phyloP scores from a whole-genome alignment of 2,888 invertebrate genomes.

The Trachelus tabidus region DNA sequence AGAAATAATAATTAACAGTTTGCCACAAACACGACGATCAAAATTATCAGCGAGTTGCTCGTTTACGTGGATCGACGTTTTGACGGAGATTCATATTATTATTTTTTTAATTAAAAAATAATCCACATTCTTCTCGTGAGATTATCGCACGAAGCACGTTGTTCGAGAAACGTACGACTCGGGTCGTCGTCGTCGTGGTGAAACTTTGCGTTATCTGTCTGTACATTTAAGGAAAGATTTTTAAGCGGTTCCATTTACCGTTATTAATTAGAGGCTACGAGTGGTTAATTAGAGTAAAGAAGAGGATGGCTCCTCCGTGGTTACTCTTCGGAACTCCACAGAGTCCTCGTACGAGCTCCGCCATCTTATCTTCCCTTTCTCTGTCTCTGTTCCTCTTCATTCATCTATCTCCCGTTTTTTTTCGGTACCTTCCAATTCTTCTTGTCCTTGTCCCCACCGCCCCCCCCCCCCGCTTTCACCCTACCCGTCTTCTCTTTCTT shows the following conservation, averaged over 20 bases:
- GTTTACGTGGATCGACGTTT: not conserved
- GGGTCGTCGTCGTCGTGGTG: not conserved
- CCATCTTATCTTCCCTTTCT: not conserved
- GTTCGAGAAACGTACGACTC: not conserved
- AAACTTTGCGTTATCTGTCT: conserved; percentile 34
- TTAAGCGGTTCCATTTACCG: not conserved
- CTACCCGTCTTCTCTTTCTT: not conserved
- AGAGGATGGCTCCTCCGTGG: conserved; percentile 13
- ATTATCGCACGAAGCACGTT: not conserved
- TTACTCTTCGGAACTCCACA: not conserved
- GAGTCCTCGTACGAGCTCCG: not conserved
- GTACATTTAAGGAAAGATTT: conserved; percentile 39
- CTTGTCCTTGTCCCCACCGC: not conserved
- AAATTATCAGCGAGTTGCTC: not conserved
- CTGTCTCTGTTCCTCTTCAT: not conserved
- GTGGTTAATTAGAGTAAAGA: conserved; percentile 12
- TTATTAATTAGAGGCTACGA: conserved; percentile 21
- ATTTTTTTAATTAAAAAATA: not conserved
- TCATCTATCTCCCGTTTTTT: not conserved
- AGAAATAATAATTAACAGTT: not conserved
- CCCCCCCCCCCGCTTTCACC: not conserved
- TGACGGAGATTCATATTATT: not conserved
- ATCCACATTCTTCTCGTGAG: not conserved
- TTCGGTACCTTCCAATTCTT: not conserved
- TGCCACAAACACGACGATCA: not conserved